Evolutionary conservation across 92 coral and sea anemone genomes (phyloP), one percentile per base, ranked within the genome.

Genomic region (Zoanthus sociatus): DNA sequence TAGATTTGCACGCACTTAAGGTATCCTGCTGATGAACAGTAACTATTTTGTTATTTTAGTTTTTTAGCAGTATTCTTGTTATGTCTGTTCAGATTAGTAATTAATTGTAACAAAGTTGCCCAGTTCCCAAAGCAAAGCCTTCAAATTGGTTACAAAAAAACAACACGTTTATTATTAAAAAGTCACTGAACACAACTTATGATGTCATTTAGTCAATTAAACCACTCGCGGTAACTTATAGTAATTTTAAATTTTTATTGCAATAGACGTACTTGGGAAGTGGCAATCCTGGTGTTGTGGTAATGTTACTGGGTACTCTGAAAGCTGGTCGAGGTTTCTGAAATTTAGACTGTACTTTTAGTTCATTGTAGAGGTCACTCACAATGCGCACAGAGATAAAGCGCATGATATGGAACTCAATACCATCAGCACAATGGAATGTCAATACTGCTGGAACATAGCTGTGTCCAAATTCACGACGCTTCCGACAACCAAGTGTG

Each of bases 381-480:
- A 91, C 92, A 31, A 75, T 63, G 4, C 92, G 90, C 44, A 93
- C 92, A 44, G 92, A 82, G 75, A 93, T 67, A 88, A 91, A 93
- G 5, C 96, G 92, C 77, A 93, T 66, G 88, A 91, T 91, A 46
- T 88, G 87, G 54, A 93, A 93, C 64, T 91, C 92, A 17, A 9
- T 63, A 10, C 53, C 78, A 9, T 26, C 76, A 8, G 75, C 66
- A 48, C 21, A 47, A 72, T 74, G 31, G 47, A 93, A 88, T 70
- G 90, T 82, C 10, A 93, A 82, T 5, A 93, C 94, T 2, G 77
- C 94, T 2, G 96, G 96, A 6, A 93, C 96, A 37, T 91, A 93
- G 71, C 90, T 91, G 73, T 88, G 92, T 48, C 96, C 96, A 89
- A 78, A 91, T 78, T 93, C 94, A 61, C 76, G 9, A 32, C 91